Conservation (phyloP, 2,797 vertebrate species). For the Gallinago stenura region DNA sequence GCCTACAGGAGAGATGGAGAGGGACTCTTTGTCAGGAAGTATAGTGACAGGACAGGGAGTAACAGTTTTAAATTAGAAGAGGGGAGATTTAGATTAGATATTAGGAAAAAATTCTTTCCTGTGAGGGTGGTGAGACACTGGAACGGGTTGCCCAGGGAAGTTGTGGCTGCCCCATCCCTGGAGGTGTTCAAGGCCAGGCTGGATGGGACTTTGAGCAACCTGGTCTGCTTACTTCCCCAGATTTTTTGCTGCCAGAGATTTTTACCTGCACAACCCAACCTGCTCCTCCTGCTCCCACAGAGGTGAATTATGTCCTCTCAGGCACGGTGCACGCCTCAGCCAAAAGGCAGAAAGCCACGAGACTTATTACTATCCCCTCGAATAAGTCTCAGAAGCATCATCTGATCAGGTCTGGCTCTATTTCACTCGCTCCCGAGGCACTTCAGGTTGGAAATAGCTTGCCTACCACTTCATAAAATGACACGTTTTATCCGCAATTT, state of each 20-base stretch:
- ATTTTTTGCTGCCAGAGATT: background rate
- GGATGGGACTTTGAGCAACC: too few species aligned
- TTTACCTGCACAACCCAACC: background rate
- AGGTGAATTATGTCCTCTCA: background rate
- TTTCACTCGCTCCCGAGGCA: background rate
- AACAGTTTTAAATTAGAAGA: too few species aligned
- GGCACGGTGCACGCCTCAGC: accelerated
- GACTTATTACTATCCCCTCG: background rate
- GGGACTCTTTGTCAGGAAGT: too few species aligned
- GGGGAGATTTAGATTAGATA: too few species aligned
- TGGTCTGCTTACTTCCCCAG: too few species aligned
- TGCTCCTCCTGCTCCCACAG: background rate
- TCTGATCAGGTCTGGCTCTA: background rate
- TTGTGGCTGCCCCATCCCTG: too few species aligned
- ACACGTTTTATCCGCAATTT: background rate
- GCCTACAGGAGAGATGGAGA: too few species aligned
- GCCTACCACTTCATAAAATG: background rate
- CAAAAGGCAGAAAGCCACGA: accelerated
- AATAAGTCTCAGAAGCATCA: background rate
- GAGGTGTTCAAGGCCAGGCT: too few species aligned
- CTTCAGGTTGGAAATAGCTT: background rate
- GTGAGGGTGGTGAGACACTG: too few species aligned
- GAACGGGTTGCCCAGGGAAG: too few species aligned
- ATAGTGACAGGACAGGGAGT: too few species aligned
- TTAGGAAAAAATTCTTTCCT: too few species aligned